Conservation (phyloP, 2,113 vertebrate genomes). For the Gymnocephalus cernua region DNA sequence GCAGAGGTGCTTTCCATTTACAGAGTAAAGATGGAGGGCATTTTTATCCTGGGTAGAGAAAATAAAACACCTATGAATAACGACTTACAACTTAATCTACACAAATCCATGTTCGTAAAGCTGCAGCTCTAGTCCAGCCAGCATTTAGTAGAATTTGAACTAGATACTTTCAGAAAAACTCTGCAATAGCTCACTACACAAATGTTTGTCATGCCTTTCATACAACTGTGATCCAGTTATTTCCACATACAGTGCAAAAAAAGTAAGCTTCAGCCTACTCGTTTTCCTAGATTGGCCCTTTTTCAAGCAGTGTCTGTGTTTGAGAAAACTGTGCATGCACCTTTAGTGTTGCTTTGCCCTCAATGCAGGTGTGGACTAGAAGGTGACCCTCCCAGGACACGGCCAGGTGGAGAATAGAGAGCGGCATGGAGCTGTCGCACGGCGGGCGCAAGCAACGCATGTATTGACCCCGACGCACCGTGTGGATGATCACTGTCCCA, state of each 20-base stretch:
- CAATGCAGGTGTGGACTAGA: constrained; percentile 91
- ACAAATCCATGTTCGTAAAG: neutral
- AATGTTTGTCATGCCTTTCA: neutral
- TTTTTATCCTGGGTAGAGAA: constrained; percentile 90
- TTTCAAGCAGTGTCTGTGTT: neutral
- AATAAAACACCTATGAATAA: neutral
- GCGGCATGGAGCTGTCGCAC: constrained; percentile 90
- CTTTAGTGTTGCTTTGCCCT: constrained; percentile 94
- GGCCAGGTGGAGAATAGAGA: constrained; percentile 90
- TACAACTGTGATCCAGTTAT: neutral
- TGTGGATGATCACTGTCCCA: constrained; percentile 93
- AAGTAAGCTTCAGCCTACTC: no score
- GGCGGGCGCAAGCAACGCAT: constrained; percentile 92
- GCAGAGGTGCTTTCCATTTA: constrained; percentile 93
- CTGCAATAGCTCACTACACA: neutral
- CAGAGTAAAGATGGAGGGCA: constrained; percentile 93
- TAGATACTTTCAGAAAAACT: neutral
- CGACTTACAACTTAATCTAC: neutral
- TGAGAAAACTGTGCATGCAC: constrained; percentile 70
- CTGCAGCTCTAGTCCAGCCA: neutral
- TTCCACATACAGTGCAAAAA: no score
- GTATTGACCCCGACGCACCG: constrained; percentile 92
- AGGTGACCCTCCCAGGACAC: constrained; percentile 96
- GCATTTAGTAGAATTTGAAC: no score
- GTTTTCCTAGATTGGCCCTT: neutral